Evolutionary conservation across 92 coral and sea anemone species (phyloP).

Genomic region (Porites cylindrica): DNA sequence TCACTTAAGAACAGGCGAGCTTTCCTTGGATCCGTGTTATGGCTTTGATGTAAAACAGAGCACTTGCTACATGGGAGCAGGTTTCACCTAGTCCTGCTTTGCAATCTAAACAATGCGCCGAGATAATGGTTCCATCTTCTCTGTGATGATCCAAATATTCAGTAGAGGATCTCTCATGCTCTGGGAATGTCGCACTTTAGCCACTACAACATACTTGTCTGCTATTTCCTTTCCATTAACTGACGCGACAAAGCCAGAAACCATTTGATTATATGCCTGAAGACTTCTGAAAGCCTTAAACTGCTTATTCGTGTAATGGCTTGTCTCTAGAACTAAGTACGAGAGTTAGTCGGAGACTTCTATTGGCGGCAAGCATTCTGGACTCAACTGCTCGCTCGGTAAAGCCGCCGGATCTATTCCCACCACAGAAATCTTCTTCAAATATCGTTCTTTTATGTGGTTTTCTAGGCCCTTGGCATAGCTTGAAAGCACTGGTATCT

Average conservation of each 20-base stretch:
- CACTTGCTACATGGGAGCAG: conserved; percentile 59
- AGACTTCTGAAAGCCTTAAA: conserved; percentile 49
- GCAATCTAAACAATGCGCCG: conserved; percentile 56
- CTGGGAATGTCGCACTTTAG: conserved; percentile 54
- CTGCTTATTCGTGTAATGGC: conserved; percentile 42
- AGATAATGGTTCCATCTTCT: conserved; percentile 45
- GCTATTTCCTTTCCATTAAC: conserved; percentile 40
- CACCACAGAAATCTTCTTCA: conserved; percentile 39
- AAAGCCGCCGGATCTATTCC: conserved; percentile 27
- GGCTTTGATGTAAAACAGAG: conserved; percentile 51
- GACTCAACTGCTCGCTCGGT: conserved; percentile 39
- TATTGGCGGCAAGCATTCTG: conserved; percentile 52
- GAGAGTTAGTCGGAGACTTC: conserved; percentile 37
- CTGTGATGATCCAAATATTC: conserved; percentile 48
- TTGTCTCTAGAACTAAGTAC: conserved; percentile 37
- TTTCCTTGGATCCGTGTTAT: conserved; percentile 51
- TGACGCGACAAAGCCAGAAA: conserved; percentile 42
- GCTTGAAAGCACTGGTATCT: conserved; percentile 36
- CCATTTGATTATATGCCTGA: conserved; percentile 42
- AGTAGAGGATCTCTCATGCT: conserved; percentile 53
- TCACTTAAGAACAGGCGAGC: conserved; percentile 60
- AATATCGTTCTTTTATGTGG: conserved; percentile 42
- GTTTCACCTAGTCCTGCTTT: conserved; percentile 54
- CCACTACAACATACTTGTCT: conserved; percentile 52
- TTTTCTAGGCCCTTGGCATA: conserved; percentile 43